Percentiles rank a stretch among this genome's conserved stretches.
Conservation (phyloP, 2,888 invertebrate genomes). For the Eupithecia exiguata region DNA sequence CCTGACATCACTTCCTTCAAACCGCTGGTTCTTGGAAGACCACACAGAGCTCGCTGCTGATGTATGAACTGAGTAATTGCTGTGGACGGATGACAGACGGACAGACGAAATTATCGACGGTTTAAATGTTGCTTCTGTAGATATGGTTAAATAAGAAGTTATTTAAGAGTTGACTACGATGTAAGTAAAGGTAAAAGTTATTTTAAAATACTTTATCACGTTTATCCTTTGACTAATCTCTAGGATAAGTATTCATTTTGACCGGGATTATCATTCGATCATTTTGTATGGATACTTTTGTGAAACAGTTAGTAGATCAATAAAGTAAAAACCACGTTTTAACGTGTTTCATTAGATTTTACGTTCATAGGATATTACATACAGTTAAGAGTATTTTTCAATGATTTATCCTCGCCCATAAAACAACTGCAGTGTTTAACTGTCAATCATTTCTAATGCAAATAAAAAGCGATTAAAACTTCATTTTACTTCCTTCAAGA, state of each 20-base stretch:
- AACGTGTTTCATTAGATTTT: background rate
- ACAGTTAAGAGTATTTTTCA: too few species aligned
- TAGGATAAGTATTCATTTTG: background rate
- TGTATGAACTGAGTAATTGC: constrained; percentile 42
- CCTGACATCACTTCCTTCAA: constrained; percentile 3
- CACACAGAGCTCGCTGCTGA: constrained; percentile 41
- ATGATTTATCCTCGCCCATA: background rate
- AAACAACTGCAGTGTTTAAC: constrained; percentile 2
- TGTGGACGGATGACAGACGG: constrained; percentile 36
- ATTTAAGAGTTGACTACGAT: background rate
- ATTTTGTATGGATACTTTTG: background rate
- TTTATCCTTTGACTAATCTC: background rate
- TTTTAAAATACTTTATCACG: background rate
- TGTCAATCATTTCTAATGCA: constrained; percentile 7
- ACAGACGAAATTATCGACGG: constrained; percentile 35
- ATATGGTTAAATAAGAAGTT: background rate
- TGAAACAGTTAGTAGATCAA: background rate
- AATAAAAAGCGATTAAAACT: constrained; percentile 4
- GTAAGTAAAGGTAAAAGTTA: background rate
- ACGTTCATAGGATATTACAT: background rate
- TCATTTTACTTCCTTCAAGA: constrained; percentile 1
- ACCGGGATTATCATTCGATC: background rate
- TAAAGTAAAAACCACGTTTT: background rate
- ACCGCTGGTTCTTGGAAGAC: constrained; percentile 35
- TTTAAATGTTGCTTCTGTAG: background rate